Conservation (phyloP, 2,797 vertebrate genomes). For the Labeo calbasu region DNA sequence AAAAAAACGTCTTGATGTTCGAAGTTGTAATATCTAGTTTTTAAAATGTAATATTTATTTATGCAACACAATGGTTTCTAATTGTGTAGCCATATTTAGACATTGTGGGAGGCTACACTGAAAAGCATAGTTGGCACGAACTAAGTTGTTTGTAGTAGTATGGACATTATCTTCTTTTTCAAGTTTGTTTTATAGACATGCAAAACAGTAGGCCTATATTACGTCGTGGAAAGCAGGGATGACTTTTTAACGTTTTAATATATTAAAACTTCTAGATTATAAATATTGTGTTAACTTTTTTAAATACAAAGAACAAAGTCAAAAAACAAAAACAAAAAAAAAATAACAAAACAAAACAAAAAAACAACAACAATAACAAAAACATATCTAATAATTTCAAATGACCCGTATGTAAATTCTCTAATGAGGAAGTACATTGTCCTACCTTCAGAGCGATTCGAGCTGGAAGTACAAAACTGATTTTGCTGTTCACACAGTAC, state of each 20-base stretch:
- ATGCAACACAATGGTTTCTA: constrained; percentile 7
- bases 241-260: neutral
- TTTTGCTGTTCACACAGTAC: neutral
- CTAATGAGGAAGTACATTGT: neutral
- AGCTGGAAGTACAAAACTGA: neutral
- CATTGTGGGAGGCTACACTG: neutral
- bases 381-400: neutral
- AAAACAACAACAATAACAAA: neutral
- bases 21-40: constrained; percentile 7
- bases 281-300: neutral
- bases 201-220: neutral
- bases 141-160: neutral
- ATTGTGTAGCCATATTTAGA: neutral
- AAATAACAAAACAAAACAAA: too few species aligned
- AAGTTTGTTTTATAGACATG: constrained; percentile 1
- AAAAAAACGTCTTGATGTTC: neutral
- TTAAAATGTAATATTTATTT: constrained; percentile 7
- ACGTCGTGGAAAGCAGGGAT: neutral
- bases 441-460: neutral
- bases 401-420: neutral
- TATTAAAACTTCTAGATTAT: neutral
- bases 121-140: neutral
- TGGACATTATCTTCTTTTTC: neutral
- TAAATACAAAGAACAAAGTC: neutral
- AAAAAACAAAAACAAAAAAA: too few species aligned